phyloP scores from a whole-genome alignment of 2,113 vertebrate genomes.

The Sphaerodactylus townsendi region DNA sequence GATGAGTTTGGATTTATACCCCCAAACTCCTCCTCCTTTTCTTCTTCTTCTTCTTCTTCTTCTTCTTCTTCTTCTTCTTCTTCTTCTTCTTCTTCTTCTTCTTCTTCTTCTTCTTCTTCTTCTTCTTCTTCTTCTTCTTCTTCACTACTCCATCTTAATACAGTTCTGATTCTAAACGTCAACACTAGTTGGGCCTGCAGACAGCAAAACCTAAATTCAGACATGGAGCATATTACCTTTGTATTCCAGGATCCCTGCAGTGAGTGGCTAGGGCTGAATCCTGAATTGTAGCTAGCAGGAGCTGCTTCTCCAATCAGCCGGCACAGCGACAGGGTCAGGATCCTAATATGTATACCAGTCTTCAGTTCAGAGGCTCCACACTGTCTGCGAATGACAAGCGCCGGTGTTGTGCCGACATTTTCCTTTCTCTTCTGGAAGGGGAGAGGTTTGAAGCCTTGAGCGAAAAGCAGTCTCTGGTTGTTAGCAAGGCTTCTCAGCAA shows the following conservation, averaged over 20 bases:
- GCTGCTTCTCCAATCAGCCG: not conserved
- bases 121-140: too few relatives aligned
- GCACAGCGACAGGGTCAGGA: not conserved
- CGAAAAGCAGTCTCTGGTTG: not conserved
- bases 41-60: too few relatives aligned
- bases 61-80: too few relatives aligned
- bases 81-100: too few relatives aligned
- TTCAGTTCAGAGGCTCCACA: not conserved
- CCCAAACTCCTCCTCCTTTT: too few relatives aligned
- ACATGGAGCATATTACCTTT: too few relatives aligned
- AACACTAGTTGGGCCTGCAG: not conserved
- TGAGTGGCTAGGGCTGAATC: too few relatives aligned
- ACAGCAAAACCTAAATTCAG: too few relatives aligned
- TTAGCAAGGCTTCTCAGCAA: not conserved
- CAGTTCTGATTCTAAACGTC: not conserved
- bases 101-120: too few relatives aligned
- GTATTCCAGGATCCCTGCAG: not conserved
- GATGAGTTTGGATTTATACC: too few relatives aligned
- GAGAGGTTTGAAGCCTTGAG: not conserved
- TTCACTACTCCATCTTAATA: too few relatives aligned
- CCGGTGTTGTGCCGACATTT: not conserved
- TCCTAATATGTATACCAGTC: not conserved
- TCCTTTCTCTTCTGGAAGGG: not conserved
- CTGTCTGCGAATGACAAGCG: not conserved
- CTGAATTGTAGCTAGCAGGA: not conserved